Evolutionary conservation across 2,797 vertebrate species (phyloP).

Genomic region (Eulemur mongoz): DNA sequence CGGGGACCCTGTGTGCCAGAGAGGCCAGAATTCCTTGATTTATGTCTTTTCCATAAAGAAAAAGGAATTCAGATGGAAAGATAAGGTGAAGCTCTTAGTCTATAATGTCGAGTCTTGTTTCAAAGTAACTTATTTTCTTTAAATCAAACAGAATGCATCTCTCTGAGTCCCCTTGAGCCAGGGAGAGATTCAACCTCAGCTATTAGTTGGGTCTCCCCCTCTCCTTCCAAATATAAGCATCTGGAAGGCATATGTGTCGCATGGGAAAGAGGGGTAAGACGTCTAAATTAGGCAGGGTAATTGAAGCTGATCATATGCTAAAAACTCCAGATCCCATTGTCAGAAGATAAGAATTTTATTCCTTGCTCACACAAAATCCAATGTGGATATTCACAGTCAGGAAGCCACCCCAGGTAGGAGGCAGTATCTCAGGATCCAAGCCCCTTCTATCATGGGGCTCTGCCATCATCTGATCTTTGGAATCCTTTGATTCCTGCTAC

Average conservation of each 20-base stretch:
- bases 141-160: background rate
- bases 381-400: background rate
- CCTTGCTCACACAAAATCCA: background rate
- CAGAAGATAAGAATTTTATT: background rate
- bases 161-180: background rate
- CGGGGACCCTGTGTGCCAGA: background rate
- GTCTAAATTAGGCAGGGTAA: background rate
- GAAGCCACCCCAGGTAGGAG: background rate
- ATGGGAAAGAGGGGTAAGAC: background rate
- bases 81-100: background rate
- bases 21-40: background rate
- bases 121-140: slow-evolving; percentile 5
- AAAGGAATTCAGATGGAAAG: background rate
- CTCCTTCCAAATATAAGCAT: background rate
- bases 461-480: background rate
- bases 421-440: background rate
- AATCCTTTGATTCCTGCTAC: background rate
- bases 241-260: background rate
- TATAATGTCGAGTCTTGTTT: slow-evolving; percentile 20
- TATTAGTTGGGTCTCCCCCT: background rate
- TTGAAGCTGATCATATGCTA: background rate
- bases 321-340: background rate
- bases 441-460: background rate
- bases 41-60: slow-evolving; percentile 1
- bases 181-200: background rate